Conservation (phyloP, 1,140 invertebrate genomes). For the Pygmarrhopalites habei region DNA sequence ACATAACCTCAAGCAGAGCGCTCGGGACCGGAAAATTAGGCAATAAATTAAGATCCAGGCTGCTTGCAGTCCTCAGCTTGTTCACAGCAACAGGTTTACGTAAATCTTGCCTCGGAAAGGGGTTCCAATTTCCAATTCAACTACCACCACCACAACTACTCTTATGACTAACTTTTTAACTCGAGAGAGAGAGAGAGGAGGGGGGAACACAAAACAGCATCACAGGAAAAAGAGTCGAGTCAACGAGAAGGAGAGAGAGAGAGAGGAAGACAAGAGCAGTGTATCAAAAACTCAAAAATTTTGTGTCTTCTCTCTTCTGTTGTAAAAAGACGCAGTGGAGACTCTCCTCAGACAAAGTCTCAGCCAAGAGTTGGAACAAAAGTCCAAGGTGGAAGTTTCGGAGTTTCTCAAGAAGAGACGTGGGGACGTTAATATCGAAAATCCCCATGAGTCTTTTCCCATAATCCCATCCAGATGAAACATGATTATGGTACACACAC, state of each 20-base stretch:
- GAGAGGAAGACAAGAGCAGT: background rate
- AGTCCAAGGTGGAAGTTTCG: no score
- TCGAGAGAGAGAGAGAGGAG: no score
- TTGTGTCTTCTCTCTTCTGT: background rate
- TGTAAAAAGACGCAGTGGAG: no score
- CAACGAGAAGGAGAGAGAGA: background rate
- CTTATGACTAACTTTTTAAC: no score
- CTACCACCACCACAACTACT: no score
- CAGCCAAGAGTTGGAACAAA: no score
- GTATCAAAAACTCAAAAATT: background rate
- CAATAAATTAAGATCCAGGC: slow-evolving; percentile 34
- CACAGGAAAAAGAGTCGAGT: background rate
- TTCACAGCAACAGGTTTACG: slow-evolving; percentile 30
- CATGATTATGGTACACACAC: slow-evolving; percentile 13
- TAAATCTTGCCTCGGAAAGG: slow-evolving; percentile 21
- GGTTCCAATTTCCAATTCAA: background rate
- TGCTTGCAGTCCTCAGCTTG: slow-evolving; percentile 23
- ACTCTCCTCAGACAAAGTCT: no score
- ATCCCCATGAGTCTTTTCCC: slow-evolving; percentile 6
- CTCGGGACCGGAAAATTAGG: slow-evolving; percentile 37
- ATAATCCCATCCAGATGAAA: slow-evolving; percentile 18
- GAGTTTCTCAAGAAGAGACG: no score
- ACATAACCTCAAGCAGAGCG: slow-evolving; percentile 27
- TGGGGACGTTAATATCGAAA: no score
- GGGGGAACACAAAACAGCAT: no score